A percentile compares a stretch with the other conserved stretches of the same genome.
phyloP scores from a whole-genome alignment of 2,797 vertebrate species.

The Gobio occitaniae region DNA sequence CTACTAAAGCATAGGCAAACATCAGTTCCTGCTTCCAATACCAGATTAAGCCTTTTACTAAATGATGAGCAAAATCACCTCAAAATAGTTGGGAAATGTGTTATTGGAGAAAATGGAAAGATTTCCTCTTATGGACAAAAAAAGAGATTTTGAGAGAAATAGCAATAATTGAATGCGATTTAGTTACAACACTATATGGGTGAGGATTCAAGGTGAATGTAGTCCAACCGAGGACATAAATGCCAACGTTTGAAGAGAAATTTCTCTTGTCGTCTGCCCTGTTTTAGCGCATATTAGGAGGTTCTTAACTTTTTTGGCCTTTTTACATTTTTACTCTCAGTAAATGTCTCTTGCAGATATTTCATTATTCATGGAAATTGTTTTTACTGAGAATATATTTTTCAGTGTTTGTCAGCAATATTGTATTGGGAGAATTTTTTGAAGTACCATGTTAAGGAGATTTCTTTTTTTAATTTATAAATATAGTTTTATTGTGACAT shows the following conservation, averaged over 20 bases:
- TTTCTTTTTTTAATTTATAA: constrained; percentile 86
- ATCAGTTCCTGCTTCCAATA: neutral
- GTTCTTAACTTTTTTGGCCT: neutral
- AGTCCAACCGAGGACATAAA: constrained; percentile 37
- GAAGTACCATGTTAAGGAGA: constrained; percentile 79
- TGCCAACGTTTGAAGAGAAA: constrained; percentile 13
- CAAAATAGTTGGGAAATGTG: neutral
- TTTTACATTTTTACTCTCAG: constrained; percentile 24
- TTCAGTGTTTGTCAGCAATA: constrained; percentile 63
- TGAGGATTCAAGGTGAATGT: constrained; percentile 48
- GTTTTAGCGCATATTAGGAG: constrained; percentile 12
- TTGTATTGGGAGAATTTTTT: constrained; percentile 76
- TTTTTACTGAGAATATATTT: constrained; percentile 57
- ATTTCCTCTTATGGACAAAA: constrained; percentile 20
- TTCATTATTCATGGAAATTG: constrained; percentile 22
- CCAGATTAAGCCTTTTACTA: neutral
- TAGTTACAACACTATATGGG: constrained; percentile 15
- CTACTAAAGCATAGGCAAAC: constrained; percentile 8
- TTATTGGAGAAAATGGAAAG: constrained; percentile 10
- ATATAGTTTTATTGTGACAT: constrained; percentile 86
- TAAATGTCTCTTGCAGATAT: constrained; percentile 26
- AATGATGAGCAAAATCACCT: neutral
- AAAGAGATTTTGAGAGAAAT: constrained; percentile 13
- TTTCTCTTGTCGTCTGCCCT: neutral
- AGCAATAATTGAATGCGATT: constrained; percentile 36